Percentiles rank a stretch among this genome's conserved stretches.
These are phyloP conservation scores for Punctoribates punctum DNA, from an alignment of 2,888 invertebrate genomes.

Conservation along the genomic window DNA sequence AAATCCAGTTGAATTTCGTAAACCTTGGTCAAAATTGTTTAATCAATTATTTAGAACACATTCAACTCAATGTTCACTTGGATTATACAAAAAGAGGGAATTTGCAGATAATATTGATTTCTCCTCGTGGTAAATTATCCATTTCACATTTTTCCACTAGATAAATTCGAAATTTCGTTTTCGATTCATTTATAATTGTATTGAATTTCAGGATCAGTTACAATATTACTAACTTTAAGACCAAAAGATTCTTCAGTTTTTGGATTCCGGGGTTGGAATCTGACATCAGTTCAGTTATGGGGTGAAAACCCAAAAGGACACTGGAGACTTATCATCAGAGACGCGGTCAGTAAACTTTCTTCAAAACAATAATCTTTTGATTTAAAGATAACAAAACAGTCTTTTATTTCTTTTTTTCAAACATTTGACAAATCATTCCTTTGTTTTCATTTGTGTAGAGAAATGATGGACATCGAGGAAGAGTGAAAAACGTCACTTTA, in stretches of 20 bases:
- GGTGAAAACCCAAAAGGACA: slow-evolving; percentile 72
- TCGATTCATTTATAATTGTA: background rate
- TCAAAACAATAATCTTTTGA: no score
- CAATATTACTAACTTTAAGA: slow-evolving; percentile 68
- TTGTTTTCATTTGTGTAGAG: background rate
- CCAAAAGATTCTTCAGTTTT: slow-evolving; percentile 65
- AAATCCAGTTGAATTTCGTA: slow-evolving; percentile 7
- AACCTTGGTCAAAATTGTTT: background rate
- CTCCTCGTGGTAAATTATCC: slow-evolving; percentile 65
- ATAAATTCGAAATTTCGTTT: no score
- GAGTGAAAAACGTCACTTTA: slow-evolving; percentile 61
- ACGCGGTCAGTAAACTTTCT: slow-evolving; percentile 56
- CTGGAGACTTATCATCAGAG: slow-evolving; percentile 53
- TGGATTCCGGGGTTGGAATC: slow-evolving; percentile 77
- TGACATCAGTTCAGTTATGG: slow-evolving; percentile 87
- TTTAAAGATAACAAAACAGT: no score
- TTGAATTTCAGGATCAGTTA: slow-evolving; percentile 61
- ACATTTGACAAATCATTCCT: background rate
- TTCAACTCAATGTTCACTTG: slow-evolving; percentile 70
- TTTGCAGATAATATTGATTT: slow-evolving; percentile 68
- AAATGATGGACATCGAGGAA: slow-evolving; percentile 58
- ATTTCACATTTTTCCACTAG: no score
- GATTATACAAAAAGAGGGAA: slow-evolving; percentile 70
- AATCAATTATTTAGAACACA: slow-evolving; percentile 70
- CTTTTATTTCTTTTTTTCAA: no score